Base-by-base conservation (phyloP, 2,888 invertebrate genomes). In the Caenorhabditis sp. region DNA sequence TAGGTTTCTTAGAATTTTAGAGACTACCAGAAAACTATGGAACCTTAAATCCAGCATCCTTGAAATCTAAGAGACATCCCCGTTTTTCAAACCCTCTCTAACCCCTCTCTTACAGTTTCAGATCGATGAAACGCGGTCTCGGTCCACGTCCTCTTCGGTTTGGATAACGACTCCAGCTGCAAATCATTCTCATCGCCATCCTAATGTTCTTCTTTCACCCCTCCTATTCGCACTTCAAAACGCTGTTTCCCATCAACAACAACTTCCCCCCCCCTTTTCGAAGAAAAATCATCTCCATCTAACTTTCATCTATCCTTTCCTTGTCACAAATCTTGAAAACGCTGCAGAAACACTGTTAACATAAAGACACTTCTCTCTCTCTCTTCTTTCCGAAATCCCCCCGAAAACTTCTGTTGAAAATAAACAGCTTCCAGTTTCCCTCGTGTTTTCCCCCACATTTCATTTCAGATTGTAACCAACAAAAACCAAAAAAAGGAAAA, bases 121-220 rank as follows among this genome's bases (percentile, higher is more conserved):
- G 88, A 75, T 87, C 86, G 49, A 86, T 81, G 64, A 88, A 88
- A 84, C 79, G 88, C 69, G 88, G 88, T 26, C 85, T 88, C 64
- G 88, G 88, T 56, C 88, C 88, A n/a, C 87, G 88, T 38, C 88
- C 88, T 61, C 86, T 88, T 49, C 87, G 88, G 22, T 88, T 88
- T 73, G 88, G 88, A 75, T 86, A 70, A 87, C 22, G 35, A 12
- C 38, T 38, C 10, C 38, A 22, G 47, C 16, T 54, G 41, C 26
- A n/a, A 49, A 47, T 24, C 31, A 12, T 74, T 51, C 38, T 14
- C 26, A 61, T 16, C 38, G 47, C 35, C 64, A 24, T 41, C 49
- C 51, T n/a, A 47, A 35, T 59, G n/a, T 61, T 38, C 54, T 58
- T 69, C 69, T 58, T 26, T 58, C 31, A 2, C 41, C 22, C 41